phyloP scores from a whole-genome alignment of 2,113 vertebrate species.

The Agapornis roseicollis region DNA sequence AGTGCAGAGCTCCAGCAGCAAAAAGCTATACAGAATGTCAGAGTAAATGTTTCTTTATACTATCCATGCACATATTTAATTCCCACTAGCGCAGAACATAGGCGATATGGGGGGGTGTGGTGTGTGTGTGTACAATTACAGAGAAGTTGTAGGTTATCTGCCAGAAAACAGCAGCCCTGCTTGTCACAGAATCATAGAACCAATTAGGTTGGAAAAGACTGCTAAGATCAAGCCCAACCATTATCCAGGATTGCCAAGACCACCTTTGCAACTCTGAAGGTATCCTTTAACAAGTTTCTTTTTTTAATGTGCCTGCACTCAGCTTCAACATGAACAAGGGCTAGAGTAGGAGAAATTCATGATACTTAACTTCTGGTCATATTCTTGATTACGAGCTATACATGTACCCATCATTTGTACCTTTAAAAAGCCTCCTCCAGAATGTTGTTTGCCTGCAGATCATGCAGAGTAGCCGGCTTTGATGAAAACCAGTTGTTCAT shows the following conservation, averaged over 20 bases:
- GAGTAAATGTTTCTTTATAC: neutral
- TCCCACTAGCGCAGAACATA: neutral
- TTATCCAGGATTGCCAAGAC: neutral
- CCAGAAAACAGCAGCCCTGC: neutral
- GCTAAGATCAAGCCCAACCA: neutral
- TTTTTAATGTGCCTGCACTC: neutral
- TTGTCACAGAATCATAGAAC: neutral
- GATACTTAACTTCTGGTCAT: neutral
- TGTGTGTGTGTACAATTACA: too few relatives aligned
- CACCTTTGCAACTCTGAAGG: neutral
- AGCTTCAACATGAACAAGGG: neutral
- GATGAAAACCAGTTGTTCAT: neutral
- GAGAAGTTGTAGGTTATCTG: neutral
- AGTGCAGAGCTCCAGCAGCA: neutral
- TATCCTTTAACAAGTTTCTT: neutral
- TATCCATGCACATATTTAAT: neutral
- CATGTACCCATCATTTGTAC: neutral
- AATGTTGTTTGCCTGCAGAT: neutral
- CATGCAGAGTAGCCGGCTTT: neutral
- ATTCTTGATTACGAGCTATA: neutral
- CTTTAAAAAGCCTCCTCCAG: neutral
- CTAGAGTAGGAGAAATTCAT: neutral
- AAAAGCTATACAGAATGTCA: neutral
- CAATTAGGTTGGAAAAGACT: neutral
- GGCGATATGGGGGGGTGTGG: fast-evolving